Conservation (phyloP, 2,888 invertebrate genomes). For the Nymphalis polychloros region DNA sequence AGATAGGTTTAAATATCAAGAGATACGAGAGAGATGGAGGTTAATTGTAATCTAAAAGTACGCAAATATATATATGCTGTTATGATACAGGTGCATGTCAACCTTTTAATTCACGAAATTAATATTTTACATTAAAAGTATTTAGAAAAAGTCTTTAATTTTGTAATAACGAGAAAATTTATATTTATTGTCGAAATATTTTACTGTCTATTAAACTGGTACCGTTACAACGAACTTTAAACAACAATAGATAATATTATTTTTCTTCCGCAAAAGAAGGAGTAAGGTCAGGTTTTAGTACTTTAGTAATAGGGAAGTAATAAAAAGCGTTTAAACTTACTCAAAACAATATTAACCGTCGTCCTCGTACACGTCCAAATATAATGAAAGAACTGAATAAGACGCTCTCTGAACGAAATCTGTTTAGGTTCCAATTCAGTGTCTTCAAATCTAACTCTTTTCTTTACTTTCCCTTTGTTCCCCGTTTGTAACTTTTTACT, state of each 20-base stretch:
- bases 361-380: conserved; percentile 61
- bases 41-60: no score
- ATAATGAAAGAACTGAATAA: conserved; percentile 59
- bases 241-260: not conserved
- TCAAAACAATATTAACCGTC: conserved; percentile 57
- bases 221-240: not conserved
- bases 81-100: no score
- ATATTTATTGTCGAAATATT: no score
- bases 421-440: conserved; percentile 49
- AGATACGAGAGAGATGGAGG: not conserved
- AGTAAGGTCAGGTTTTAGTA: conserved; percentile 23
- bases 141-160: no score
- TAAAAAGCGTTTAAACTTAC: conserved; percentile 53
- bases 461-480: conserved; percentile 56
- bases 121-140: no score
- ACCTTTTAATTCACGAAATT: no score
- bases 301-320: conserved; percentile 13
- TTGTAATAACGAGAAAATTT: no score
- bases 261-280: not conserved
- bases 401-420: conserved; percentile 58
- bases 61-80: no score
- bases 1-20: conserved; percentile 12
- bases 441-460: conserved; percentile 70
- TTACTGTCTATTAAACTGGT: no score
- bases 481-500: conserved; percentile 54